These are phyloP conservation scores for Phainopepla nitens DNA, from an alignment of 2,113 vertebrate genomes.

Conservation along the genomic window DNA sequence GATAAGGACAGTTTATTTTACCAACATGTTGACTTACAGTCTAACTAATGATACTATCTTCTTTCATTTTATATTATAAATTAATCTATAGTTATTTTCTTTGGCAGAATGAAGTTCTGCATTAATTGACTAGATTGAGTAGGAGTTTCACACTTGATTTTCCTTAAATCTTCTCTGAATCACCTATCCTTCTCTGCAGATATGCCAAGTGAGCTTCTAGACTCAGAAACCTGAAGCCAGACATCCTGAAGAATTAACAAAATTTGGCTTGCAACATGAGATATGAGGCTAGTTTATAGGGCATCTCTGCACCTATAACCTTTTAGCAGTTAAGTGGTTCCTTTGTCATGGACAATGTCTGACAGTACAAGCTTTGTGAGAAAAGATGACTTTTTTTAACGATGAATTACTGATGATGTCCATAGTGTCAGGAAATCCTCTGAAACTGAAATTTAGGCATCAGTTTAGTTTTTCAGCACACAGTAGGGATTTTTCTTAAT, in stretches of 20 bases:
- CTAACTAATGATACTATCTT: not conserved
- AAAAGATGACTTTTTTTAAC: not conserved
- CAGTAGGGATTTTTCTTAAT: not conserved
- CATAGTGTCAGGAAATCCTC: not conserved
- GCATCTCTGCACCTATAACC: not conserved
- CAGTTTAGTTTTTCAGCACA: not conserved
- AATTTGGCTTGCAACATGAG: rapidly evolving
- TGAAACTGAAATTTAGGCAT: not conserved
- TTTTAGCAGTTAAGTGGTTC: not conserved
- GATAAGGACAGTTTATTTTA: not conserved
- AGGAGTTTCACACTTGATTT: not conserved
- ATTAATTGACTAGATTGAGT: not conserved
- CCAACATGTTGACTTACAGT: not conserved
- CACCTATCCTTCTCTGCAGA: not conserved
- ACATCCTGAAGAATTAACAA: not conserved
- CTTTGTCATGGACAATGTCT: not conserved
- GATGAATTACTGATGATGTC: not conserved
- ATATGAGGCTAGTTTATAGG: not conserved
- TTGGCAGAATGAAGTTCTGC: not conserved
- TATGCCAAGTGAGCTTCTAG: not conserved
- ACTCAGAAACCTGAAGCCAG: not conserved
- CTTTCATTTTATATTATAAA: not conserved
- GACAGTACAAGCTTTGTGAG: not conserved
- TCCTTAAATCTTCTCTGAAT: not conserved
- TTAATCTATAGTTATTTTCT: not conserved